Conservation (phyloP, 2,888 invertebrate genomes). For the Drosophila cognata region DNA sequence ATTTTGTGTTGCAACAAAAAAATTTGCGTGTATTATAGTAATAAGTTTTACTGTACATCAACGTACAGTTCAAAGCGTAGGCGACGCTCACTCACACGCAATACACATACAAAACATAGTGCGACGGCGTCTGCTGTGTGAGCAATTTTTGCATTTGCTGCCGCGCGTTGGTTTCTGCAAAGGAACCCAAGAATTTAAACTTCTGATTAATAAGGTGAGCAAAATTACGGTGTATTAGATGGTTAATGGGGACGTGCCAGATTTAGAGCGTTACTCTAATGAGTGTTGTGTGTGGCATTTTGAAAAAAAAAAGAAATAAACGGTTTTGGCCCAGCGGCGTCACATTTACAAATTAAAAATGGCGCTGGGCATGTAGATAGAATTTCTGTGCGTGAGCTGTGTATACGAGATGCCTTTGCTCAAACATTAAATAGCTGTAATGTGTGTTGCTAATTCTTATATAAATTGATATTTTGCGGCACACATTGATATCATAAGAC, state of each 20-base stretch:
- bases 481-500: neutral
- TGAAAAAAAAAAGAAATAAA: neutral
- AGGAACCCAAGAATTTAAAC: conserved; percentile 6
- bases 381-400: conserved; percentile 38
- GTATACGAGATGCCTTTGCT: conserved; percentile 42
- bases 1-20: conserved; percentile 25
- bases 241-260: neutral
- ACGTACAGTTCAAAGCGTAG: neutral
- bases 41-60: conserved; percentile 1
- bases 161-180: conserved; percentile 37
- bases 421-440: neutral
- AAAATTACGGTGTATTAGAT: neutral
- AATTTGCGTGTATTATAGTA: conserved; percentile 18
- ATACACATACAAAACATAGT: conserved; percentile 30
- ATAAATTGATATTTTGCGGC: neutral
- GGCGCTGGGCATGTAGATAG: conserved; percentile 68
- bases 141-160: conserved; percentile 46
- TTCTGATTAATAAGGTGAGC: conserved; percentile 53
- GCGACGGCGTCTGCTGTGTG: conserved; percentile 54
- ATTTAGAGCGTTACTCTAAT: neutral
- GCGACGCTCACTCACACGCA: neutral
- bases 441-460: neutral
- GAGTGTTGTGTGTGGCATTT: too few species aligned
- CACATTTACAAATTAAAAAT: conserved; percentile 73
- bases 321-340: conserved; percentile 38